Conservation (phyloP, 2,113 vertebrate species). For the Halichoerus grypus region DNA sequence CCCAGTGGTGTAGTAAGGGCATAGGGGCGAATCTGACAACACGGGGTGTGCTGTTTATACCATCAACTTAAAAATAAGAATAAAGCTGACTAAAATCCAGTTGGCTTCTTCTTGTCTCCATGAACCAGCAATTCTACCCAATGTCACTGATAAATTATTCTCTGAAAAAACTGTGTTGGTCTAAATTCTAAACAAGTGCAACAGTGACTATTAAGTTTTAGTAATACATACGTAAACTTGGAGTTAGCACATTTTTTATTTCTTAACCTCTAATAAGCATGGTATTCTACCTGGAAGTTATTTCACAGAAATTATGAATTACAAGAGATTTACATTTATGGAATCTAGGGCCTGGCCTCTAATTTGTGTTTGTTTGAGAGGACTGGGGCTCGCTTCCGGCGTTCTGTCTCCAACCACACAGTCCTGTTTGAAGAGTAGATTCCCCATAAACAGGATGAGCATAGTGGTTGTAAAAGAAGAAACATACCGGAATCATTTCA, state of each 20-base stretch:
- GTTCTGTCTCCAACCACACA: not conserved
- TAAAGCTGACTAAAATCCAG: not conserved
- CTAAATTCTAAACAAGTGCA: not conserved
- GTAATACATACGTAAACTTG: not conserved
- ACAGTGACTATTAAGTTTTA: not conserved
- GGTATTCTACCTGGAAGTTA: not conserved
- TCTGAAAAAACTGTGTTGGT: not conserved
- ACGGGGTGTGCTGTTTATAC: not conserved
- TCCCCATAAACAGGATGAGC: not conserved
- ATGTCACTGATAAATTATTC: not conserved
- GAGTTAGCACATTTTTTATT: not conserved
- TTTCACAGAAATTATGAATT: not conserved
- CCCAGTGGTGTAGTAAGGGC: not conserved
- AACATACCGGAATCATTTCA: not conserved
- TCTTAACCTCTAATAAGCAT: constrained; percentile 16
- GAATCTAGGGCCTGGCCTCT: not conserved
- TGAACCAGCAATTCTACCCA: not conserved
- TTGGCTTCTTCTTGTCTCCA: not conserved
- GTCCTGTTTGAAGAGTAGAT: not conserved
- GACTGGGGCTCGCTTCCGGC: not conserved
- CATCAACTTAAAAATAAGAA: not conserved
- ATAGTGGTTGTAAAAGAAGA: not conserved
- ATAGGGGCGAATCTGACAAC: not conserved
- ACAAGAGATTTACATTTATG: not conserved
- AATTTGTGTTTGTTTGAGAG: not conserved